Evolutionary conservation across 2,113 vertebrate species (phyloP), one percentile per base, ranked within the genome.

Genomic region (Paramisgurnus dabryanus): DNA sequence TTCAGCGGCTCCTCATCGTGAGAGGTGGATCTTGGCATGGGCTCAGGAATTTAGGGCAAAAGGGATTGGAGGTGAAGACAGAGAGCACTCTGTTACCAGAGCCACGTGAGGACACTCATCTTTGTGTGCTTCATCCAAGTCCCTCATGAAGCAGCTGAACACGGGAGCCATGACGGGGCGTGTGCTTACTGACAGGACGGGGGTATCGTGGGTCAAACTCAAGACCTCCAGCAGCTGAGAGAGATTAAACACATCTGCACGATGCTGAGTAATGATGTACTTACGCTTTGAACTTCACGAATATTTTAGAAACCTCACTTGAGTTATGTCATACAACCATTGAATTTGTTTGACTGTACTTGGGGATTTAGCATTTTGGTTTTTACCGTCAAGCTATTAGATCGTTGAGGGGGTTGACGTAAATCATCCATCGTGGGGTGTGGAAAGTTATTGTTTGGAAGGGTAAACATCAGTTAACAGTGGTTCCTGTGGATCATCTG

Each of bases 121-220:
- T 75, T 79, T 83, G 78, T 81, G 57, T 27, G 50, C 55, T 74
- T 41, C 9, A 65, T 70, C 75, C 64, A 64, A 76, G 41, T 81
- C 79, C 75, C 77, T 73, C 60, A 63, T 78, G 70, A 84, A 86
- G 68, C 50, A 80, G 72, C 81, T 85, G 67, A 82, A 55, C 78
- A 71, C 82, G 76, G 78, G 85, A 82, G 74, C 80, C 85, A 72
- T 6, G 78, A 77, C 71, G 82, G 87, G 73, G 82, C 73, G 80
- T 89, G 84, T 80, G 80, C 80, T 84, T 80, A 80, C 82, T 87
- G 75, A 81, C 84, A 75, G 84, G 67, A 82, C 75, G 68, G 84
- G 87, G 90, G 86, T 86, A 88, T 86, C 86, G 81, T 87, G 88
- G 88, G 69, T 83, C 80, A 17, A 80, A 90, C 88, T 90, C 88